Evolutionary conservation across 2,888 invertebrate species (phyloP).

Genomic region (Ptychoptera contaminata): DNA sequence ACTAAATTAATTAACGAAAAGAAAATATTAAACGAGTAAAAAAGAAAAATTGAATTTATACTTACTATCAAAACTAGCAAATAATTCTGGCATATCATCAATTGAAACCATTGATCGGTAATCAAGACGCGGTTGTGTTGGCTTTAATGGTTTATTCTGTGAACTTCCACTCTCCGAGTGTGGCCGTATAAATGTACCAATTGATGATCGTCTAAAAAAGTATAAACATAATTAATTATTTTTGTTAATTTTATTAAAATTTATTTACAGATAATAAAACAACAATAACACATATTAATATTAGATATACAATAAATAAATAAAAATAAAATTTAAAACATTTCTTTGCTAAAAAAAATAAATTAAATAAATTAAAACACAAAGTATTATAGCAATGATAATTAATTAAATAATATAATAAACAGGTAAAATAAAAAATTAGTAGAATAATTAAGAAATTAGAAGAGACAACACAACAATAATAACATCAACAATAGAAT

Average conservation of each 20-base stretch:
- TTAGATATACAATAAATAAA: not conserved
- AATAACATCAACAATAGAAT: too few relatives aligned
- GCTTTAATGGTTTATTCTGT: slow-evolving; percentile 32
- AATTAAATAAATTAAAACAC: too few relatives aligned
- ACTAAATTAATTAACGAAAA: not conserved
- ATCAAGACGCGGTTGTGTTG: slow-evolving; percentile 60
- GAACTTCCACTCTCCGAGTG: slow-evolving; percentile 47
- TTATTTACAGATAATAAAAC: not conserved
- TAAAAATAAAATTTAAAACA: not conserved
- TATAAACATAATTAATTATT: slow-evolving; percentile 13
- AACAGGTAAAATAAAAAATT: too few relatives aligned
- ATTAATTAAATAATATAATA: too few relatives aligned
- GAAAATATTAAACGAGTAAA: not conserved
- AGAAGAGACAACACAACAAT: too few relatives aligned
- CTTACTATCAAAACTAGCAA: slow-evolving; percentile 89
- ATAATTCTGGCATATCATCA: slow-evolving; percentile 89
- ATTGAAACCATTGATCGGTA: slow-evolving; percentile 88
- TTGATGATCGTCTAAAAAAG: slow-evolving; percentile 57
- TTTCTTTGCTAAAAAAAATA: not conserved
- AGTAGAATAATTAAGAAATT: too few relatives aligned
- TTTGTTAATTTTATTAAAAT: not conserved
- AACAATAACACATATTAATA: not conserved
- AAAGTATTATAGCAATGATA: not conserved
- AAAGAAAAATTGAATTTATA: slow-evolving; percentile 18
- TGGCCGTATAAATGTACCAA: slow-evolving; percentile 70